Evolutionary conservation across 1,140 invertebrate genomes (phyloP).

Genomic region (Mizuhopecten yessoensis): DNA sequence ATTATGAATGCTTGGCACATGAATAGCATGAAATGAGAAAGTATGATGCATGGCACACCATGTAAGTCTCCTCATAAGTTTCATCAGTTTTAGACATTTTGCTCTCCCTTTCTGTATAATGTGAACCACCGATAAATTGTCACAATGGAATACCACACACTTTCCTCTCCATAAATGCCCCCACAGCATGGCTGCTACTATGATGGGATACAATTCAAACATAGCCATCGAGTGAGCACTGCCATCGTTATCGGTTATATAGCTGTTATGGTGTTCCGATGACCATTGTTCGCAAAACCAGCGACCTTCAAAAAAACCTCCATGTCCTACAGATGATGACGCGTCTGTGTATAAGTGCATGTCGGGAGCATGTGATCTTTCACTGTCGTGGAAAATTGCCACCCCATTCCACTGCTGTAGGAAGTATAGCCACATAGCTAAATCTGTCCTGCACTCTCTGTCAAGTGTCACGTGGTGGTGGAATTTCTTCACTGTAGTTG

Average conservation of each 20-base stretch:
- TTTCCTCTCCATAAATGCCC: not conserved
- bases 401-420: too few species aligned
- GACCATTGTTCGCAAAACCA: not conserved
- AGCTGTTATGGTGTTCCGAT: not conserved
- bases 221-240: conserved; percentile 7
- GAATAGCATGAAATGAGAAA: too few species aligned
- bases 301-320: not conserved
- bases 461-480: too few species aligned
- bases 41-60: too few species aligned
- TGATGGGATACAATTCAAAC: too few species aligned
- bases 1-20: too few species aligned
- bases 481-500: too few species aligned
- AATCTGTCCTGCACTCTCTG: too few species aligned
- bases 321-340: not conserved
- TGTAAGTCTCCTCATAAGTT: conserved; percentile 11
- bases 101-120: not conserved
- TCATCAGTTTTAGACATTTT: conserved; percentile 31
- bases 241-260: not conserved
- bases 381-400: too few species aligned
- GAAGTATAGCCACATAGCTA: too few species aligned
- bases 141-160: conserved; percentile 47
- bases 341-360: too few species aligned
- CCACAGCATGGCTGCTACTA: not conserved
- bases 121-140: not conserved
- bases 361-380: too few species aligned